Base-by-base conservation (phyloP, 2,888 invertebrate genomes). In the Sclerodermus sp. region DNA sequence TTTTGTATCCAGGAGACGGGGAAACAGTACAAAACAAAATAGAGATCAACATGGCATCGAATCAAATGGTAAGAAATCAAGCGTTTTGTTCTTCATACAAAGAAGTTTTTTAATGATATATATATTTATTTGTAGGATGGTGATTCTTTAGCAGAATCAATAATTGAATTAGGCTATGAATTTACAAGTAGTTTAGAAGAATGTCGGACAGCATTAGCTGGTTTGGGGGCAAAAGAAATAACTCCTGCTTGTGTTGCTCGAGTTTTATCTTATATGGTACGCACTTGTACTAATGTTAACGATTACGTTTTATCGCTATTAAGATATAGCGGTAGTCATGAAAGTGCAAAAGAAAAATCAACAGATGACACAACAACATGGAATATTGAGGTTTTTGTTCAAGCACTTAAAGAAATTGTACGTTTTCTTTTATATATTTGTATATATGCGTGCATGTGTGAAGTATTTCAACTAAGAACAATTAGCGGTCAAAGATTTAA, bases 341-440 rank as follows among this genome's bases (percentile, higher is more conserved):
- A 85, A 37, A 64, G 76, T 0, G 73, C 74, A 4, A 71, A 81
- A 55, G 74, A 79, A 49, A 78, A 78, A 57, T 52, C 73, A 13
- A 50, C 60, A 15, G 72, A 77, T 32, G 61, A 53, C 17, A 83
- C 79, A 75, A 85, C 74, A 36, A 84, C 90, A 2, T 98, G 97
- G 97, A 96, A 96, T 77, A 87, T 93, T 10, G 96, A 97, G 72
- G 86, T 94, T 47, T 96, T 97, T 74, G 90, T 96, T 36, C 91
- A 93, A 75, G 88, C 92, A n/a, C 80, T 96, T 18, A 93, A 93
- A 76, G 96, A 96, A 75, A 81, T 93, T 58, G 90, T 90, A 59
- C 76, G 80, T 75, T 39, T 31, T 12, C 6, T 10, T 16, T n/a
- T n/a, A 6, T 31, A 31, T 31, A 31, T 31, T 31, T 6, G n/a